Conservation (phyloP, 2,888 invertebrate species). For the Caenorhabditis sulstoni region DNA sequence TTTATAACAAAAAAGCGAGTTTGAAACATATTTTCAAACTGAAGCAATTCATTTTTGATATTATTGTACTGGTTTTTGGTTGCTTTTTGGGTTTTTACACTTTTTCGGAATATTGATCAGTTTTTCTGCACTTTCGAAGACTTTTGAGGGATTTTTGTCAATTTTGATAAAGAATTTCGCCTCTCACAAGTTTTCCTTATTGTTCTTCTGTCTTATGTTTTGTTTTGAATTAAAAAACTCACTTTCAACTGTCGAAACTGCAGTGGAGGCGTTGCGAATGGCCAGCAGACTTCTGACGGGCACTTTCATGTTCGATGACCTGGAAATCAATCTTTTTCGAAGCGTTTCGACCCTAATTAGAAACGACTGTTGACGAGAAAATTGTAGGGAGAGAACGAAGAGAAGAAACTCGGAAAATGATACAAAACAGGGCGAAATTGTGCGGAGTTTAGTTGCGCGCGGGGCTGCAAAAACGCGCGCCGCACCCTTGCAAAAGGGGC, state of each 20-base stretch:
- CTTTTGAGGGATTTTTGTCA: no score
- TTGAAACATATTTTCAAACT: no score
- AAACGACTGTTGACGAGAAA: neutral
- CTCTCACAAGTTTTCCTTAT: no score
- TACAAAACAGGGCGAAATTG: neutral
- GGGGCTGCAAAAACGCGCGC: slow-evolving; percentile 27
- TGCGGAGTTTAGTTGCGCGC: slow-evolving; percentile 25
- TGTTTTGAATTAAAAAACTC: neutral
- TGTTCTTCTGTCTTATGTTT: slow-evolving; percentile 1
- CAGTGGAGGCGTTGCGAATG: slow-evolving; percentile 17
- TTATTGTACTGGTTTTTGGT: no score
- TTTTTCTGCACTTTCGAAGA: no score
- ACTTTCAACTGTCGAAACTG: slow-evolving; percentile 22
- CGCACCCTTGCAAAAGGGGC: slow-evolving; percentile 32
- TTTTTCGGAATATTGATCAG: no score
- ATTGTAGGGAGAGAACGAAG: no score
- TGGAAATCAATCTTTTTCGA: neutral
- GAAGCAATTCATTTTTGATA: no score
- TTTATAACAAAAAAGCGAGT: no score
- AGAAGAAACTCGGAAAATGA: slow-evolving; percentile 15
- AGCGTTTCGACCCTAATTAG: slow-evolving; percentile 9
- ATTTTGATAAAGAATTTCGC: no score
- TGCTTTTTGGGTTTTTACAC: no score
- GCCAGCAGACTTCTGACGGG: slow-evolving; percentile 28
- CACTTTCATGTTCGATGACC: slow-evolving; percentile 37